phyloP scores from a whole-genome alignment of 1,140 invertebrate species.

The Drosophila grimshawi region DNA sequence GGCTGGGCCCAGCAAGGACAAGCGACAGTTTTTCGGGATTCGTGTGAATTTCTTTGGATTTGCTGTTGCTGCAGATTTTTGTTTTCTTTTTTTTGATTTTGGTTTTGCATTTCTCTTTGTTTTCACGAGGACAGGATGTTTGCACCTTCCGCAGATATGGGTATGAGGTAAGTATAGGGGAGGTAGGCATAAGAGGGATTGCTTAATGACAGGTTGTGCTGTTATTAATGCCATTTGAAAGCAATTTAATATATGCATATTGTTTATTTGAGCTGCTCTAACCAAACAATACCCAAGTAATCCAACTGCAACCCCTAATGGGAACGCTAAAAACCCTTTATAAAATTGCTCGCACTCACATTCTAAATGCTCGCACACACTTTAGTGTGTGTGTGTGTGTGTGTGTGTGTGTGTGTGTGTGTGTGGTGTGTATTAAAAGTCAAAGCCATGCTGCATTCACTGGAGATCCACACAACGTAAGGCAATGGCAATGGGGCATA shows the following conservation, averaged over 20 bases:
- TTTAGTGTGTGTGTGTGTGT: constrained; percentile 3
- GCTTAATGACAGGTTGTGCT: constrained; percentile 69
- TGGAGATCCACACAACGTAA: constrained; percentile 38
- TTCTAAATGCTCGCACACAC: constrained; percentile 16
- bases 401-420: constrained; percentile 1
- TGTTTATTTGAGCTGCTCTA: constrained; percentile 31
- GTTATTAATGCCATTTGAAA: constrained; percentile 72
- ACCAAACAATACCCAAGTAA: constrained; percentile 29
- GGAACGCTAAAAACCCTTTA: constrained; percentile 55
- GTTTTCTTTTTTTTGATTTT: too few relatives aligned
- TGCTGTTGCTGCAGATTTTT: constrained; percentile 24
- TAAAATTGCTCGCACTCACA: constrained; percentile 39
- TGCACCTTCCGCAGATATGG: constrained; percentile 61
- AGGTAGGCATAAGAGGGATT: neutral
- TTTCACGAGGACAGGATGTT: constrained; percentile 58
- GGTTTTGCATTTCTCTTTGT: constrained; percentile 17
- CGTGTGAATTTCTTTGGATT: constrained; percentile 74
- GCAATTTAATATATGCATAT: constrained; percentile 73
- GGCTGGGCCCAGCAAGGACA: constrained; percentile 41
- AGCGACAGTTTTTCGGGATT: constrained; percentile 34
- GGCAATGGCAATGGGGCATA: constrained; percentile 30
- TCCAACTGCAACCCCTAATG: constrained; percentile 61
- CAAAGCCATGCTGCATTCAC: constrained; percentile 50
- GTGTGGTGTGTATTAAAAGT: constrained; percentile 9
- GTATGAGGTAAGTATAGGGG: neutral